Conservation (phyloP, 2,888 invertebrate genomes). For the Drosophila kuntzei region DNA sequence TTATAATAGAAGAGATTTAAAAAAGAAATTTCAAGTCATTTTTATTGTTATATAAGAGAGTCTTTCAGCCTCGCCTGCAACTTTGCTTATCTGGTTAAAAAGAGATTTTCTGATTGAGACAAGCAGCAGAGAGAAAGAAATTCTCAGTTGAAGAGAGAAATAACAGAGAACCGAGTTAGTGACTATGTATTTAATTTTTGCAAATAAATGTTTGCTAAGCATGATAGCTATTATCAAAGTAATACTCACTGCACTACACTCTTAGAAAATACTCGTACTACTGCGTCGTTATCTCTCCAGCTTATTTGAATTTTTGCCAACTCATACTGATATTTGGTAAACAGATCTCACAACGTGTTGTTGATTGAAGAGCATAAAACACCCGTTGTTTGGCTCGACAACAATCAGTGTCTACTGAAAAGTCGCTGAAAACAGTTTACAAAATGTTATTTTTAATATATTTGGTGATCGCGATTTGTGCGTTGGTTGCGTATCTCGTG, state of each 20-base stretch:
- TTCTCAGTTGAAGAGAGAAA: not conserved
- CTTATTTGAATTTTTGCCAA: not conserved
- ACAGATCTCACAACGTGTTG: not conserved
- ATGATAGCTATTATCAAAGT: slow-evolving; percentile 3
- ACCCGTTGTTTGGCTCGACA: not conserved
- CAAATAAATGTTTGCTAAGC: slow-evolving; percentile 11
- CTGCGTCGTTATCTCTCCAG: not conserved
- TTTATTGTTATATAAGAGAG: not conserved
- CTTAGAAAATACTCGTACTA: not conserved
- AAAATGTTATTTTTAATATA: slow-evolving; percentile 50
- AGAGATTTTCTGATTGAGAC: not conserved
- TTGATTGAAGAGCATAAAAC: not conserved
- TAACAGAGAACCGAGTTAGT: not conserved
- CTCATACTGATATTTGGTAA: slow-evolving; percentile 16
- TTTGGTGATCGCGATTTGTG: slow-evolving; percentile 41
- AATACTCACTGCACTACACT: not conserved
- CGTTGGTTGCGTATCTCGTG: slow-evolving; percentile 36
- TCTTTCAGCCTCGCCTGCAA: not conserved
- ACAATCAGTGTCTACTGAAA: not conserved
- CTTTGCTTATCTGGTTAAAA: not conserved
- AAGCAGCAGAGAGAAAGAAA: not conserved
- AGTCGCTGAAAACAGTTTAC: not conserved
- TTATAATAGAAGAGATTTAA: too few species aligned
- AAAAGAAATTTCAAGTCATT: too few species aligned
- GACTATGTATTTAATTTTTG: not conserved